A percentile compares a stretch with the other conserved stretches of the same genome.
Conservation (phyloP, 1,140 invertebrate genomes). For the Laodelphax striatellus region DNA sequence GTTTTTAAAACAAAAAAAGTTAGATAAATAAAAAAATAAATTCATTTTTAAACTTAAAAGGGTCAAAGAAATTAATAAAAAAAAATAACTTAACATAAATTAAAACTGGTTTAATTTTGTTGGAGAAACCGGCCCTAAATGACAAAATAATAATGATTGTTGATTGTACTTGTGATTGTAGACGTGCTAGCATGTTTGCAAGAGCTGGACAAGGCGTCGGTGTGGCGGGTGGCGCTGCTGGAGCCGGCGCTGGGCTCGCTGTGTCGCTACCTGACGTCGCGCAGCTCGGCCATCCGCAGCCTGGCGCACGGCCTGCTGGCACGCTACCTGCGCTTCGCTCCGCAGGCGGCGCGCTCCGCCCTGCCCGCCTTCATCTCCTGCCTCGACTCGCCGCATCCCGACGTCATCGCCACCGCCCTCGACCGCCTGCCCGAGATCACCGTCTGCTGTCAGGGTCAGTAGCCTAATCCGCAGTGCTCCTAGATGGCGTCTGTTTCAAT, state of each 20-base stretch:
- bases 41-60: too few relatives aligned
- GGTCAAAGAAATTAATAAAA: too few relatives aligned
- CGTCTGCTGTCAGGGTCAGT: conserved; percentile 60
- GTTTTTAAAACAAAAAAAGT: too few relatives aligned
- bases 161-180: too few relatives aligned
- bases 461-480: too few relatives aligned
- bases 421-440: conserved; percentile 74
- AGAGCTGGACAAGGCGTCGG: conserved; percentile 55
- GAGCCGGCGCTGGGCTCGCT: conserved; percentile 51
- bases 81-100: too few relatives aligned
- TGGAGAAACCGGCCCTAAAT: too few relatives aligned
- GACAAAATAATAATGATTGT: too few relatives aligned
- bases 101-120: too few relatives aligned
- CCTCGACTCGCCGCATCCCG: conserved; percentile 61
- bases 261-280: conserved; percentile 45
- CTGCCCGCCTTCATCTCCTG: conserved; percentile 67
- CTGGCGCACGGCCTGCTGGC: conserved; percentile 52
- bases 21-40: too few relatives aligned
- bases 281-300: conserved; percentile 47
- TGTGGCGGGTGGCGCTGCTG: conserved; percentile 50
- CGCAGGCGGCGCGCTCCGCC: conserved; percentile 41
- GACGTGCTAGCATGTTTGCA: too few relatives aligned
- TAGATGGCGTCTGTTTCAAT: too few relatives aligned
- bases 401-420: conserved; percentile 63
- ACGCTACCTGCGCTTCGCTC: conserved; percentile 52